Evolutionary conservation across 1,140 invertebrate species (phyloP).

Genomic region (Microplitis demolitor): DNA sequence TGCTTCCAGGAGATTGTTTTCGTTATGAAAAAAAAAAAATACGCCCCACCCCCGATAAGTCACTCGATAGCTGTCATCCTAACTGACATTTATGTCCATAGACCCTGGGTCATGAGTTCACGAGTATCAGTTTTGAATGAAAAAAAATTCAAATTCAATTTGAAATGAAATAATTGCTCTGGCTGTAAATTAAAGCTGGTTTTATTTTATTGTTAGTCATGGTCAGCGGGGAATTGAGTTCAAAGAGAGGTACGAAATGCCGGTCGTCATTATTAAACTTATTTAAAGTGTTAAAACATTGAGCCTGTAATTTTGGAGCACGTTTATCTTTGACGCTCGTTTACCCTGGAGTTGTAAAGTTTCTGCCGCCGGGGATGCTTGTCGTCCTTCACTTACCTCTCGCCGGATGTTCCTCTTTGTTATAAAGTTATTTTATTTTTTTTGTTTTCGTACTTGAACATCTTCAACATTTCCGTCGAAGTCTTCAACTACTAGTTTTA

Average conservation of each 20-base stretch:
- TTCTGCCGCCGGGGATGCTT: not conserved
- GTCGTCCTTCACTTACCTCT: not conserved
- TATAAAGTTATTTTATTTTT: not conserved
- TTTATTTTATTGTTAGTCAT: too few relatives aligned
- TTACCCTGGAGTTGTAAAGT: slow-evolving; percentile 1
- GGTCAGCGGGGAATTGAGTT: too few relatives aligned
- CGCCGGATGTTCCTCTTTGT: slow-evolving; percentile 9
- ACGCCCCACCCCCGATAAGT: not conserved
- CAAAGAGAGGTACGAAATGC: too few relatives aligned
- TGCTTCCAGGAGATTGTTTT: not conserved
- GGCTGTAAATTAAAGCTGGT: too few relatives aligned
- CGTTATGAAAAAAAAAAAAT: not conserved
- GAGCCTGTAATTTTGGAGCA: not conserved
- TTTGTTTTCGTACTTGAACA: not conserved
- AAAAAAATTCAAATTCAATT: too few relatives aligned
- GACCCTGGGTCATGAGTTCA: too few relatives aligned
- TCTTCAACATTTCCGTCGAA: not conserved
- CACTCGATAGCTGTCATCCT: not conserved
- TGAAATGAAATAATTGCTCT: too few relatives aligned
- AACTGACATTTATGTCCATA: not conserved
- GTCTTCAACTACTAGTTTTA: too few relatives aligned
- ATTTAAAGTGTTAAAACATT: not conserved
- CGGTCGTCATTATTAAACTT: not conserved
- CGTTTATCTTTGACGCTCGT: not conserved
- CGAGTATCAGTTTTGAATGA: too few relatives aligned